Conservation (phyloP, 2,113 vertebrate species). For the Zosterops pallidus region DNA sequence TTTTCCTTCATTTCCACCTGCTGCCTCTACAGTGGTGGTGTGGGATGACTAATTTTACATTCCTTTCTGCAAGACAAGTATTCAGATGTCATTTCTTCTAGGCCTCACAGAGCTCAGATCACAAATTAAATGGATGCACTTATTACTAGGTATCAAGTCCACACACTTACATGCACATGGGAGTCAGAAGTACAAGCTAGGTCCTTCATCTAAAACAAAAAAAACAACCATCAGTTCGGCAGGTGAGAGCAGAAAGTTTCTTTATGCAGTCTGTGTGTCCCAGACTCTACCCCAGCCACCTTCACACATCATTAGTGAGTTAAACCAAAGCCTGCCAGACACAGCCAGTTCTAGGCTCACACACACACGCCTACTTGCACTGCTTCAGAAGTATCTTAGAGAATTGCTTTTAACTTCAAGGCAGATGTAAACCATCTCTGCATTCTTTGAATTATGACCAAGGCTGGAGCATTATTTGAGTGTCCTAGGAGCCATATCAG, state of each 20-base stretch:
- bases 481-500: not conserved
- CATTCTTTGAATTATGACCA: not conserved
- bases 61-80: conserved; percentile 12
- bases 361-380: not conserved
- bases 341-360: not conserved
- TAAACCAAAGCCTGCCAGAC: not conserved
- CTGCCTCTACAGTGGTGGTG: not conserved
- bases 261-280: not conserved
- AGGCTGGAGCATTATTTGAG: not conserved
- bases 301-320: not conserved
- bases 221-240: not conserved
- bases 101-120: not conserved
- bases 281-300: not conserved
- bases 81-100: not conserved
- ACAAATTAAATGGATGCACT: not conserved
- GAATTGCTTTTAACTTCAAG: not conserved
- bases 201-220: conserved; percentile 39
- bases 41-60: conserved; percentile 17
- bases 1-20: conserved; percentile 48
- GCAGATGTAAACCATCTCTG: not conserved
- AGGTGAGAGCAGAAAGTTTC: not conserved
- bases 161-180: conserved; percentile 15
- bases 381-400: not conserved
- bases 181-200: conserved; percentile 34
- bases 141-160: not conserved